phyloP scores from a whole-genome alignment of 2,113 vertebrate genomes.

The Caloenas nicobarica region DNA sequence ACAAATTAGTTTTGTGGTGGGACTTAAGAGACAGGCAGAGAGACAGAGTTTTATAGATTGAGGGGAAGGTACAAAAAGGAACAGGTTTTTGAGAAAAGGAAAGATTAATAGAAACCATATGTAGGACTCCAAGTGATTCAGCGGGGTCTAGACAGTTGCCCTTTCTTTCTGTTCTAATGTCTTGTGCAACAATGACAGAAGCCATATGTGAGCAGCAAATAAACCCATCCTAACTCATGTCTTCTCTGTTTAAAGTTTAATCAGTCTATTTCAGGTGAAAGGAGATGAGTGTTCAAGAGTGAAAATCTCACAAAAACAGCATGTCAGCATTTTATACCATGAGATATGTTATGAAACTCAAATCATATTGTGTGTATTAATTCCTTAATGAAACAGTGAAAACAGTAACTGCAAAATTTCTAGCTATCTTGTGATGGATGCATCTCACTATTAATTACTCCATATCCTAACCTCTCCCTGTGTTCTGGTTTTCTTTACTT shows the following conservation, averaged over 20 bases:
- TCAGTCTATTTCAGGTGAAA: background rate
- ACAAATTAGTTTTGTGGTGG: background rate
- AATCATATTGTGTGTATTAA: background rate
- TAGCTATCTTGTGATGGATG: background rate
- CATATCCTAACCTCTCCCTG: background rate
- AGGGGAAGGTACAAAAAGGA: background rate
- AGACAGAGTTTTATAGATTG: background rate
- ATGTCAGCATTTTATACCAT: fast-evolving
- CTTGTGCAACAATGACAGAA: background rate
- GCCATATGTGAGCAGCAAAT: conserved; percentile 20
- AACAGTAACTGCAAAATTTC: background rate
- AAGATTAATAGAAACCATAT: conserved; percentile 21
- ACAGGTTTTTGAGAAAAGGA: background rate
- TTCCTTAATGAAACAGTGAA: background rate
- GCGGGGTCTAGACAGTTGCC: background rate
- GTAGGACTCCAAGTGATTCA: background rate
- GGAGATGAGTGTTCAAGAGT: background rate
- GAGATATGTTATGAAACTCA: background rate
- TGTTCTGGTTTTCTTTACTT: background rate
- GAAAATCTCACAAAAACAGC: conserved; percentile 1
- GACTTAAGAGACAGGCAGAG: background rate
- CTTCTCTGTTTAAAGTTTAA: conserved; percentile 28
- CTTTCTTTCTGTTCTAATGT: background rate
- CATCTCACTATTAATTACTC: background rate
- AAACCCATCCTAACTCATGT: background rate